These are phyloP conservation scores for Lithodes maja DNA, from an alignment of 2,888 invertebrate genomes.

Conservation along the genomic window DNA sequence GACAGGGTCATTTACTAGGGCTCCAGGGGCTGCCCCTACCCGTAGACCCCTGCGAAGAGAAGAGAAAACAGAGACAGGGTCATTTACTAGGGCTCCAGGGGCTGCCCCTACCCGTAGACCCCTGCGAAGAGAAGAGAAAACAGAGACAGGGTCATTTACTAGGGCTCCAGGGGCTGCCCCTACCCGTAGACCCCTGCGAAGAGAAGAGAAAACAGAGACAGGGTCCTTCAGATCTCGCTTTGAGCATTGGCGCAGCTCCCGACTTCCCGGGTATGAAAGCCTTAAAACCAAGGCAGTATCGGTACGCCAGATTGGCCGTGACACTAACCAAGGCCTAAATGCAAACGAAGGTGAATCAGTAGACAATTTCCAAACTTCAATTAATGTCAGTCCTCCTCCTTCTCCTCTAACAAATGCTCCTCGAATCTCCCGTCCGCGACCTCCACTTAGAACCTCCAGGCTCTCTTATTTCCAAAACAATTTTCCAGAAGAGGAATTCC, in stretches of 20 bases:
- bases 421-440: not conserved
- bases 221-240: slow-evolving; percentile 41
- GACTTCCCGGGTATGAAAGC: slow-evolving; percentile 43
- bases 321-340: not conserved
- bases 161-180: too few species aligned
- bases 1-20: not conserved
- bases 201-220: not conserved
- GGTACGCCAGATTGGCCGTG: not conserved
- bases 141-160: not conserved
- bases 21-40: not conserved
- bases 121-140: not conserved
- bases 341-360: not conserved
- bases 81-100: too few species aligned
- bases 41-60: not conserved
- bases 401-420: not conserved
- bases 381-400: not conserved
- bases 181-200: not conserved
- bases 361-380: not conserved
- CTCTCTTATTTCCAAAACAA: slow-evolving; percentile 2
- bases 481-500: slow-evolving; percentile 47
- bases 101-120: not conserved
- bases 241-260: slow-evolving; percentile 53
- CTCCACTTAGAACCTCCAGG: slow-evolving; percentile 43
- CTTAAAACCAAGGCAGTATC: slow-evolving; percentile 6
- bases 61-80: too few species aligned